Evolutionary conservation across 2,113 vertebrate genomes (phyloP).

Genomic region (Lasiurus cinereus): DNA sequence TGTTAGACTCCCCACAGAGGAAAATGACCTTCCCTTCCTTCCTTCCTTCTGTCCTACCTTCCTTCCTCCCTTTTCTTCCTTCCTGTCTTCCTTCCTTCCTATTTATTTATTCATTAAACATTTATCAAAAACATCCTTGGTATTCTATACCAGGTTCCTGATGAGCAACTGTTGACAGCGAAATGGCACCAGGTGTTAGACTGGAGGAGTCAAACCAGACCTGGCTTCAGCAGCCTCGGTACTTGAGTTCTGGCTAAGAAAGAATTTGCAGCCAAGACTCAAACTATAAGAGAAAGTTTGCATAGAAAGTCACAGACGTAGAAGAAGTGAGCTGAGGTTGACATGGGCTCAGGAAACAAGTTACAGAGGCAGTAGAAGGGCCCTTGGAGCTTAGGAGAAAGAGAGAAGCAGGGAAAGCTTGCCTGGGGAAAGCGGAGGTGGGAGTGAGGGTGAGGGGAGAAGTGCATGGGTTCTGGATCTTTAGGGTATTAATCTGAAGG

Average conservation of each 20-base stretch:
- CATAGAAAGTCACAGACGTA: neutral
- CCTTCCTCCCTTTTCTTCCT: too few species aligned
- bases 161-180: neutral
- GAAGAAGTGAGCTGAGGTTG: too few species aligned
- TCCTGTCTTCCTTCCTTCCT: rapidly evolving
- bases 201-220: neutral
- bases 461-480: neutral
- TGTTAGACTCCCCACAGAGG: neutral
- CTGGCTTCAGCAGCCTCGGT: neutral
- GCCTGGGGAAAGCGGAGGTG: neutral
- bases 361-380: neutral
- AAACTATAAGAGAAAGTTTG: neutral
- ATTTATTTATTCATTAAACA: neutral
- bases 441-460: neutral
- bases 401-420: neutral
- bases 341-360: neutral
- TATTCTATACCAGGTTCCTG: neutral
- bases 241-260: neutral
- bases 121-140: neutral
- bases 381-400: neutral
- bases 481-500: neutral
- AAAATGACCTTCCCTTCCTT: neutral
- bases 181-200: neutral
- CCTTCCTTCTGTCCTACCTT: too few species aligned
- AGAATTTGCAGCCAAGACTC: neutral